These are phyloP conservation scores for Andricus quercusramuli DNA, from an alignment of 2,888 invertebrate species.

Conservation along the genomic window DNA sequence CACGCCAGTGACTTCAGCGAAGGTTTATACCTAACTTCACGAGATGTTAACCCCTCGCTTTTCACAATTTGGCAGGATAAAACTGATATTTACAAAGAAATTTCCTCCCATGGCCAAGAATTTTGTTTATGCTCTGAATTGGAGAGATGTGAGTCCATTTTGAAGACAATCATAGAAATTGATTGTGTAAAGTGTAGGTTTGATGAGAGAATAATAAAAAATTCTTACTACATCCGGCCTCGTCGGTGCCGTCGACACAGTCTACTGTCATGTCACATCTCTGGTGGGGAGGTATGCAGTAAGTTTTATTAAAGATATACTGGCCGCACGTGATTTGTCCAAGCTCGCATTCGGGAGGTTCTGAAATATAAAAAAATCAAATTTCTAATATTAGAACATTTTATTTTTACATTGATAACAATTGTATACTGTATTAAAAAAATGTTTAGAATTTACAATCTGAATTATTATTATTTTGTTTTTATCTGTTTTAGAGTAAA, in stretches of 20 bases:
- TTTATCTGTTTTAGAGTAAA: no score
- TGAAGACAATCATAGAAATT: conserved; percentile 12
- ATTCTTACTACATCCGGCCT: conserved; percentile 96
- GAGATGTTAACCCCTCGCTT: no score
- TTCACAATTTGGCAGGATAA: no score
- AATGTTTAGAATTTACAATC: no score
- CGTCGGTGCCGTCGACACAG: conserved; percentile 97
- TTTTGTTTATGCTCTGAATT: neutral
- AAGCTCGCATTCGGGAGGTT: conserved; percentile 95
- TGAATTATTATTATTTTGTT: no score
- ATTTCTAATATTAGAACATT: no score
- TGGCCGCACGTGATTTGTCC: conserved; percentile 95
- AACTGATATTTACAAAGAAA: no score
- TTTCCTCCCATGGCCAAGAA: neutral
- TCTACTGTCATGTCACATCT: conserved; percentile 97
- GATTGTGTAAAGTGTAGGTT: conserved; percentile 9
- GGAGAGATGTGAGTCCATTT: neutral
- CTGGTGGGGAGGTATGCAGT: conserved; percentile 95
- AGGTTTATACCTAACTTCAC: no score
- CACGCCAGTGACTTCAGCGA: no score
- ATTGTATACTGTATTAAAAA: no score
- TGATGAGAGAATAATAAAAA: conserved; percentile 38
- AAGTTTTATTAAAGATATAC: conserved; percentile 97
- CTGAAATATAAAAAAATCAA: conserved; percentile 80
- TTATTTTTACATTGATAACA: no score